These are phyloP conservation scores for Phalanger gymnotis DNA, from an alignment of 2,797 vertebrate genomes.

Conservation along the genomic window DNA sequence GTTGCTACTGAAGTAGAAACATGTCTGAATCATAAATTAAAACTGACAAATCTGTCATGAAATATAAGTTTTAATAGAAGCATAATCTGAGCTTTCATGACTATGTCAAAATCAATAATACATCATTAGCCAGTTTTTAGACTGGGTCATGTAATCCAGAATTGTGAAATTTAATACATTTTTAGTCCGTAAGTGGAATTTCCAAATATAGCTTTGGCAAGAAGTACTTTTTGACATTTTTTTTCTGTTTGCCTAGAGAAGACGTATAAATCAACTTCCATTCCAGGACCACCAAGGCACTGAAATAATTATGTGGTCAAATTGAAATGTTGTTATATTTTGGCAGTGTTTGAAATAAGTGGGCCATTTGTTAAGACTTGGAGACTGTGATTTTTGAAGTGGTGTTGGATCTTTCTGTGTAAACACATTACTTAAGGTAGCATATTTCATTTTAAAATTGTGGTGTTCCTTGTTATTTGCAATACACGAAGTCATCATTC, in stretches of 20 bases:
- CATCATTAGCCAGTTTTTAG: constrained; percentile 75
- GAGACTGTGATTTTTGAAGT: background rate
- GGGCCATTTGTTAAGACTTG: background rate
- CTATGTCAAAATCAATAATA: constrained; percentile 85
- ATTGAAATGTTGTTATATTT: background rate
- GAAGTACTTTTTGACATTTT: background rate
- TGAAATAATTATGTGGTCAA: background rate
- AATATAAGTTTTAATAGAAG: constrained; percentile 83
- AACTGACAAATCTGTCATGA: constrained; percentile 86
- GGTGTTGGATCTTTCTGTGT: background rate
- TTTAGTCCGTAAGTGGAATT: constrained; percentile 66
- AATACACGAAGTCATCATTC: background rate
- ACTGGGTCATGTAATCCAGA: constrained; percentile 65
- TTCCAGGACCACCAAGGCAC: background rate
- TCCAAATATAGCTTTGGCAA: constrained; percentile 57
- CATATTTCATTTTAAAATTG: background rate
- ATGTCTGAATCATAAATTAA: constrained; percentile 83
- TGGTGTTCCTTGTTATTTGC: background rate
- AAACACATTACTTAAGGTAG: background rate
- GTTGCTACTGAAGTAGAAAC: constrained; percentile 80
- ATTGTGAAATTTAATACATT: constrained; percentile 76
- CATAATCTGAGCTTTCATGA: constrained; percentile 84
- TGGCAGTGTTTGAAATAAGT: background rate
- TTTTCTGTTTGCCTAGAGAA: background rate
- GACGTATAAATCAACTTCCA: background rate